These are phyloP conservation scores for Lasioglossum villosulum DNA, from an alignment of 2,888 invertebrate species.

Conservation along the genomic window DNA sequence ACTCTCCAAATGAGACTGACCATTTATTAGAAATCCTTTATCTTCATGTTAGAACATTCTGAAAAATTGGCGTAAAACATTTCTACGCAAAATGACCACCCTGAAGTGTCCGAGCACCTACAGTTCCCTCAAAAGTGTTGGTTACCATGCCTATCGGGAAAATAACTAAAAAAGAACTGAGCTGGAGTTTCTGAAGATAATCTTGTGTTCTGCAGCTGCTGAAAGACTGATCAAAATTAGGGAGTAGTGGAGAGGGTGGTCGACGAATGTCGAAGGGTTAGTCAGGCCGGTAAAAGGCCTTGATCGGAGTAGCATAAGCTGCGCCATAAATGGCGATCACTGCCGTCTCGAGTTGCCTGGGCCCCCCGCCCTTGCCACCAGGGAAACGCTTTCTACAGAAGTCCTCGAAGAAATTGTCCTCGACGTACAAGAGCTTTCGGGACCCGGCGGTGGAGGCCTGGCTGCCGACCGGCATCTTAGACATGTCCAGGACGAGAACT, in stretches of 20 bases:
- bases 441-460: constrained; percentile 86
- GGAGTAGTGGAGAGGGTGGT: not conserved
- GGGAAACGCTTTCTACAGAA: constrained; percentile 84
- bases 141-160: not conserved
- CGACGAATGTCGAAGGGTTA: not conserved
- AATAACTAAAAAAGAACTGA: not conserved
- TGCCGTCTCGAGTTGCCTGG: constrained; percentile 84
- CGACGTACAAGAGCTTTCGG: constrained; percentile 87
- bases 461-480: constrained; percentile 75
- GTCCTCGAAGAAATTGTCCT: constrained; percentile 83
- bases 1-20: not conserved
- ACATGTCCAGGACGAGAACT: constrained; percentile 72
- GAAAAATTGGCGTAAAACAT: not conserved
- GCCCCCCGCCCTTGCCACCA: constrained; percentile 87
- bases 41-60: not conserved
- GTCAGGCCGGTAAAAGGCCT: not conserved
- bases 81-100: not conserved
- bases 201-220: not conserved
- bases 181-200: not conserved
- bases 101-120: not conserved
- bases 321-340: constrained; percentile 85
- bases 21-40: no score
- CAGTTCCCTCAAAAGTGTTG: not conserved
- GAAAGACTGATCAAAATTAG: not conserved
- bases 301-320: constrained; percentile 13